Evolutionary conservation across 53 echinoderm and acorn worm genomes (phyloP).

Genomic region (Apostichopus leukothele): DNA sequence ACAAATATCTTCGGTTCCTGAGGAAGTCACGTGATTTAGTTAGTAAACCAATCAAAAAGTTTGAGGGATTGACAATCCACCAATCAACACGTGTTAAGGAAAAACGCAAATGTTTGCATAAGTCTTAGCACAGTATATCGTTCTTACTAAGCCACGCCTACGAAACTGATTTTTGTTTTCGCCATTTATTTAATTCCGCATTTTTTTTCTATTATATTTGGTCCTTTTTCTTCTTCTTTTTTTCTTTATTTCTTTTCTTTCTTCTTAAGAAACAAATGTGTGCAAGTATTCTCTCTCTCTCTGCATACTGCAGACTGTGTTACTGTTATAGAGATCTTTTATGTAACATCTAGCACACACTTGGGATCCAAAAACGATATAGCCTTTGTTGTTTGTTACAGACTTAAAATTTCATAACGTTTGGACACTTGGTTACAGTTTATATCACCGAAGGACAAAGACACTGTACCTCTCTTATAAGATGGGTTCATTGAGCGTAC

Average conservation of each 20-base stretch:
- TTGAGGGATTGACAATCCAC: not conserved
- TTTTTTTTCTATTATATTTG: not conserved
- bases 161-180: not conserved
- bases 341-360: not conserved
- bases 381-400: not conserved
- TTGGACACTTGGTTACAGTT: not conserved
- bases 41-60: not conserved
- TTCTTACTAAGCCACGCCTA: slow-evolving; percentile 20
- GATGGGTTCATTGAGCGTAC: too few relatives aligned
- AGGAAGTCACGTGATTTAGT: not conserved
- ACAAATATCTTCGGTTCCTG: too few relatives aligned
- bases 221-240: not conserved
- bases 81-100: slow-evolving; percentile 2
- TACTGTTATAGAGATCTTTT: not conserved
- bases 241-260: not conserved
- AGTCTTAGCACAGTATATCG: not conserved
- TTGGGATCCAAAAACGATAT: slow-evolving; percentile 3
- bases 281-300: too few relatives aligned
- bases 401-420: not conserved
- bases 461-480: not conserved
- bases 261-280: not conserved
- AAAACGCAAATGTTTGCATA: slow-evolving; percentile 17
- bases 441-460: not conserved
- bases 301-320: too few relatives aligned
- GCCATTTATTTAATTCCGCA: not conserved